phyloP scores from a whole-genome alignment of 2,888 invertebrate genomes.

The Anticlea derivata region DNA sequence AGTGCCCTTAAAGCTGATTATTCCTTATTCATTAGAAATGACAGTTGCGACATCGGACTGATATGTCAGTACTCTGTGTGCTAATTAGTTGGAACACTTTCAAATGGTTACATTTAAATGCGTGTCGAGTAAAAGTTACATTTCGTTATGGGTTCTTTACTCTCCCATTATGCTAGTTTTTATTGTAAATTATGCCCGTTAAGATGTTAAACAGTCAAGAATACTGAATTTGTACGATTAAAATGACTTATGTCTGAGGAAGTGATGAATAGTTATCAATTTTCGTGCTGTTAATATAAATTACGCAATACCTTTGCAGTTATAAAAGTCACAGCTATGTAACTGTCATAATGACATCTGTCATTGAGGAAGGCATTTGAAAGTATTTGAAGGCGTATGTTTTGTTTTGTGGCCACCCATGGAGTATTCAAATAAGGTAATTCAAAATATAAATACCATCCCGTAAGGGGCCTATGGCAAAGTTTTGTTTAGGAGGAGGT shows the following conservation, averaged over 20 bases:
- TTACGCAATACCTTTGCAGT: too few relatives aligned
- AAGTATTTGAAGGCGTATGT: too few relatives aligned
- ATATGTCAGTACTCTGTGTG: slow-evolving; percentile 18
- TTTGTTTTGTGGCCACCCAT: too few relatives aligned
- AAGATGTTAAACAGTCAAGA: slow-evolving; percentile 7
- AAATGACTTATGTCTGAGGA: not conserved
- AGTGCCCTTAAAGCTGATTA: slow-evolving; percentile 4
- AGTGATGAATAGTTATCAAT: not conserved
- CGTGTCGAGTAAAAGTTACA: slow-evolving; percentile 26
- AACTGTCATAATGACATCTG: slow-evolving; percentile 3
- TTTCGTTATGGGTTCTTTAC: slow-evolving; percentile 21
- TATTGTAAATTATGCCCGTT: slow-evolving; percentile 11
- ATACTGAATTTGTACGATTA: not conserved
- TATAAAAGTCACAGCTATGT: not conserved
- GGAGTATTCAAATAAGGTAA: not conserved
- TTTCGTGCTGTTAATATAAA: too few relatives aligned
- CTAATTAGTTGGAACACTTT: slow-evolving; percentile 32
- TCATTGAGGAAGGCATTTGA: too few relatives aligned
- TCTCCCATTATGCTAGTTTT: slow-evolving; percentile 16
- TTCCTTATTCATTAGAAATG: slow-evolving; percentile 13
- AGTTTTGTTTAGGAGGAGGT: too few relatives aligned
- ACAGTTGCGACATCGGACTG: slow-evolving; percentile 8
- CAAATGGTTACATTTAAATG: slow-evolving; percentile 28
- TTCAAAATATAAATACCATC: too few relatives aligned
- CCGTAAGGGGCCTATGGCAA: too few relatives aligned